phyloP scores from a whole-genome alignment of 1,140 invertebrate species.

The Diprion similis region DNA sequence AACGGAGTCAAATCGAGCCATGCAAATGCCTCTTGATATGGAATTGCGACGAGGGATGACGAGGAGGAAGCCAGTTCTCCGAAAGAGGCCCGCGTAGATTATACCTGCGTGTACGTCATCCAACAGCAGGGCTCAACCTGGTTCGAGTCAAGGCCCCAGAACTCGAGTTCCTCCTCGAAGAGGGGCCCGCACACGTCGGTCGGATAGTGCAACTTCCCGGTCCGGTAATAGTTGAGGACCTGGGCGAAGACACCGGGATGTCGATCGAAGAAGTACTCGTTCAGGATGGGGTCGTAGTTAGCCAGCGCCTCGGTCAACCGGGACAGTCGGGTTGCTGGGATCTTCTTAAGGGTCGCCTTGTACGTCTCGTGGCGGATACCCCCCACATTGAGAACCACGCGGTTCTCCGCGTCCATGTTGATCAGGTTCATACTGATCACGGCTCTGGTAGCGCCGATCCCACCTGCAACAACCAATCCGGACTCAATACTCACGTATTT shows the following conservation, averaged over 20 bases:
- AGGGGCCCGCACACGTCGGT: constrained; percentile 97
- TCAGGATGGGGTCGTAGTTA: constrained; percentile 95
- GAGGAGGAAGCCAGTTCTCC: too few relatives aligned
- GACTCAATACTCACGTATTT: background rate
- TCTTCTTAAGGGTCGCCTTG: constrained; percentile 92
- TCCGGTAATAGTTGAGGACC: constrained; percentile 92
- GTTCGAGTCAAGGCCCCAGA: constrained; percentile 95
- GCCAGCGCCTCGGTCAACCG: constrained; percentile 87
- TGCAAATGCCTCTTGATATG: too few relatives aligned
- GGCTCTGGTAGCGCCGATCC: constrained; percentile 57
- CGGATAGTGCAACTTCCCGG: constrained; percentile 97
- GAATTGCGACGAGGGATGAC: too few relatives aligned
- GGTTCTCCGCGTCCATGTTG: constrained; percentile 68
- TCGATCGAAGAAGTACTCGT: constrained; percentile 99
- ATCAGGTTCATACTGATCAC: constrained; percentile 55
- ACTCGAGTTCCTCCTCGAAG: constrained; percentile 97
- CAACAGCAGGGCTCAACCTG: constrained; percentile 98
- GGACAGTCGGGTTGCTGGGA: constrained; percentile 90
- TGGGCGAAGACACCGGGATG: constrained; percentile 98
- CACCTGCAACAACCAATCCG: constrained; percentile 35
- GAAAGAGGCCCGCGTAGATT: too few relatives aligned
- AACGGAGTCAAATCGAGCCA: too few relatives aligned
- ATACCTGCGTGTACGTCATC: constrained; percentile 98
- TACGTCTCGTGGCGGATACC: constrained; percentile 98
- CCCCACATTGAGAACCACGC: constrained; percentile 97